Evolutionary conservation across 2,888 invertebrate genomes (phyloP).

Genomic region (Limnephilus auricula): DNA sequence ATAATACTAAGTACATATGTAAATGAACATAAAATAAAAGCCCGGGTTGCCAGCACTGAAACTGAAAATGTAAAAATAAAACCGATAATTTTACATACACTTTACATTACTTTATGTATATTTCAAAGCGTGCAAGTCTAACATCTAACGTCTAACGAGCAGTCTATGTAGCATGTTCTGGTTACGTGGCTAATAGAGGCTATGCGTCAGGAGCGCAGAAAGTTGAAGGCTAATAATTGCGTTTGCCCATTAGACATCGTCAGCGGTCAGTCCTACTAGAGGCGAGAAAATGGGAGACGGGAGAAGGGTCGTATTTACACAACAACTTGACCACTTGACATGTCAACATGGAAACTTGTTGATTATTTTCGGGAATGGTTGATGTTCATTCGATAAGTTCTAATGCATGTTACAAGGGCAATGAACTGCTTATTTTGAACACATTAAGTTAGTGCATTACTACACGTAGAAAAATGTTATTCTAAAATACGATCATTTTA

Average conservation of each 20-base stretch:
- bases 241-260: constrained; percentile 41
- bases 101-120: too few species aligned
- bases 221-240: constrained; percentile 56
- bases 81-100: too few species aligned
- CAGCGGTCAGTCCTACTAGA: constrained; percentile 10
- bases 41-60: too few species aligned
- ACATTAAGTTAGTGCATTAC: background rate
- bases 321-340: background rate
- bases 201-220: constrained; percentile 42
- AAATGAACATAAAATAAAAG: too few species aligned
- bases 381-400: background rate
- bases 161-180: constrained; percentile 6
- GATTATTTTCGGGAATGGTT: background rate
- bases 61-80: too few species aligned
- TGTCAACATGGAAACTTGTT: constrained; percentile 26
- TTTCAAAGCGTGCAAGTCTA: too few species aligned
- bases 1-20: too few species aligned
- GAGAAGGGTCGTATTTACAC: background rate
- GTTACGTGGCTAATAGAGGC: constrained; percentile 58
- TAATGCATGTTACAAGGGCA: background rate
- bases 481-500: too few species aligned
- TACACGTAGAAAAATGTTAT: too few species aligned
- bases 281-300: background rate
- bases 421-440: background rate
- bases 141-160: background rate